Evolutionary conservation across 2,888 invertebrate species (phyloP).

Genomic region (Phragmatobia fuliginosa): DNA sequence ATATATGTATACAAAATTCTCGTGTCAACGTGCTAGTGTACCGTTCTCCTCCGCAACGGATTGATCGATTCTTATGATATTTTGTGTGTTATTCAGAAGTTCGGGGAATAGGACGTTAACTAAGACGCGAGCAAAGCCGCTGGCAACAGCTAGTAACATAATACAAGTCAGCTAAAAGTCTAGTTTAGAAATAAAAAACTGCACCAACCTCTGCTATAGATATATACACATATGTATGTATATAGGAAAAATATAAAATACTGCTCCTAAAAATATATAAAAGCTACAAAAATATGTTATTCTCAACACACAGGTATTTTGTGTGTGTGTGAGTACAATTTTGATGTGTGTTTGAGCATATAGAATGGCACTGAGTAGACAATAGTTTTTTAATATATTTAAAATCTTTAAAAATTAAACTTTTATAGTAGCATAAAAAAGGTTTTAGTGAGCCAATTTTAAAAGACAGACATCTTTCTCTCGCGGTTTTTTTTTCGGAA

Average conservation of each 20-base stretch:
- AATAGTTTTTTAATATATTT: not conserved
- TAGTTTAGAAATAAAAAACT: constrained; percentile 38
- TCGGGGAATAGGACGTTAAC: too few species aligned
- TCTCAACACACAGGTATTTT: constrained; percentile 79
- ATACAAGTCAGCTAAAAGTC: constrained; percentile 30
- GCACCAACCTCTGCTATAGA: constrained; percentile 11
- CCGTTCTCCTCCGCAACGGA: too few species aligned
- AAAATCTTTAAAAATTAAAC: too few species aligned
- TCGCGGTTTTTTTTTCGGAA: too few species aligned
- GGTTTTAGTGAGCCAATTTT: too few species aligned
- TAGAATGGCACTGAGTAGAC: constrained; percentile 57
- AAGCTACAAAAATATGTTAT: constrained; percentile 86
- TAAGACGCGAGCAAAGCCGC: not conserved
- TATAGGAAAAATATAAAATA: constrained; percentile 85
- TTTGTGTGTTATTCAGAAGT: too few species aligned
- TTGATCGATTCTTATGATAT: too few species aligned
- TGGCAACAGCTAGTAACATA: not conserved
- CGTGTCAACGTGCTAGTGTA: too few species aligned
- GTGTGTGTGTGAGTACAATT: constrained; percentile 52
- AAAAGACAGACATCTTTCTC: too few species aligned
- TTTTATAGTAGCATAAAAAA: too few species aligned
- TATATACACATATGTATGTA: constrained; percentile 56
- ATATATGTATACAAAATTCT: too few species aligned
- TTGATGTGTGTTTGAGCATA: constrained; percentile 55
- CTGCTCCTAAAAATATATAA: constrained; percentile 81